phyloP scores from a whole-genome alignment of 2,797 vertebrate species.

The Rhinella marina region DNA sequence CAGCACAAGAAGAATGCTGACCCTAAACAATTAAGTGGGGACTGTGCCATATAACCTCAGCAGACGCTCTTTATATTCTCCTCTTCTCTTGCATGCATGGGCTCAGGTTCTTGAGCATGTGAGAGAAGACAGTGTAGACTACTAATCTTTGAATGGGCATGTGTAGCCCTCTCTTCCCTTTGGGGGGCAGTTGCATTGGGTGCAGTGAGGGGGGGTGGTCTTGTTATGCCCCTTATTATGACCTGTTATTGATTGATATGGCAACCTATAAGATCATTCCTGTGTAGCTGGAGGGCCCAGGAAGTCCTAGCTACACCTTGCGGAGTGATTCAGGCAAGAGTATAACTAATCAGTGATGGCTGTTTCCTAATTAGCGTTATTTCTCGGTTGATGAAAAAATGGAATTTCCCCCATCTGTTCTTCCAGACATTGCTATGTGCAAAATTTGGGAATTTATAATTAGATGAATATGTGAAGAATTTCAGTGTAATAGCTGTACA shows the following conservation, averaged over 20 bases:
- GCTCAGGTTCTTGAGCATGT: too few relatives aligned
- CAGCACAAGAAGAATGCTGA: too few relatives aligned
- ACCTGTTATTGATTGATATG: neutral
- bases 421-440: slow-evolving; percentile 15
- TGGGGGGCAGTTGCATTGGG: too few relatives aligned
- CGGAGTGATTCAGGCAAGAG: neutral
- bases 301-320: neutral
- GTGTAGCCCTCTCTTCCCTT: too few relatives aligned
- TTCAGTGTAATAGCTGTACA: neutral
- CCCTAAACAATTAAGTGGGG: too few relatives aligned
- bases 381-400: slow-evolving; percentile 15
- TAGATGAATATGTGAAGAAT: slow-evolving; percentile 37
- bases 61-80: too few relatives aligned
- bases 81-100: too few relatives aligned
- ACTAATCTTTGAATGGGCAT: too few relatives aligned
- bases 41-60: too few relatives aligned
- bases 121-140: too few relatives aligned
- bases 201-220: too few relatives aligned
- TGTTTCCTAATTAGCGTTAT: slow-evolving; percentile 39
- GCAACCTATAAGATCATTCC: neutral
- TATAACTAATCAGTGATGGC: neutral
- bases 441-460: slow-evolving; percentile 25
- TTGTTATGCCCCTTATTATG: neutral
- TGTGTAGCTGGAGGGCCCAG: neutral
- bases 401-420: slow-evolving; percentile 31